Base-by-base conservation (phyloP, 2,797 vertebrate genomes). In the Amblyopsis hoosieri region DNA sequence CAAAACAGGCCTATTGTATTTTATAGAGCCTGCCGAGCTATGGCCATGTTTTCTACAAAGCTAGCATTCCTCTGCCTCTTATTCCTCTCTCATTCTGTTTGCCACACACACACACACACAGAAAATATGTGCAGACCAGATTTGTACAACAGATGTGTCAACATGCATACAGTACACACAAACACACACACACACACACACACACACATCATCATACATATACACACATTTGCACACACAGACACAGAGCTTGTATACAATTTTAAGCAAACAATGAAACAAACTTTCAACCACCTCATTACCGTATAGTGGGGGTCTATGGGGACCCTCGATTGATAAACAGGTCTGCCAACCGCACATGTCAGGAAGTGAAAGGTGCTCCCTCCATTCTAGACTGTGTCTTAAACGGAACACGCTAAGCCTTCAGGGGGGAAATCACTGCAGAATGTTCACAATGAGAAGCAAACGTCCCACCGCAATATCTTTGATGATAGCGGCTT, bases 331-430 rank as follows among this genome's bases (percentile, higher is more conserved):
- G 62, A 79, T 69, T 76, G 78, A 85, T 75, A 75, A 84, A 67
- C 74, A 68, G 69, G 66, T 79, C 59, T 82, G 84, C 84, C 80
- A 83, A 69, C 67, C 50, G 71, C 83, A 79, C 77, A 83, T 79
- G 76, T 75, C 64, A 52, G 62, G 54, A 66, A 77, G 79, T 62
- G 75, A 83, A 73, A 76, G 74, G 73, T 56, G 69, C 69, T 69
- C 66, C 74, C 72, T 83, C 74, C 73, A 76, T 82, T 81, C 85
- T 74, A 76, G 79, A 69, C 79, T 62, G 67, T 23, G 11, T 79
- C 65, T 82, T 73, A 76, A 83, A 87, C 69, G 71, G 76, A 89
- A 82, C 79, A 78, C 57, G 73, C 70, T 69, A 74, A 71, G 67
- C 76, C 80, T 77, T 69, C 56, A 13, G 6, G 70, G 71, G 69